These are phyloP conservation scores for Resseliella maxima DNA, from an alignment of 2,888 invertebrate genomes.

Conservation along the genomic window DNA sequence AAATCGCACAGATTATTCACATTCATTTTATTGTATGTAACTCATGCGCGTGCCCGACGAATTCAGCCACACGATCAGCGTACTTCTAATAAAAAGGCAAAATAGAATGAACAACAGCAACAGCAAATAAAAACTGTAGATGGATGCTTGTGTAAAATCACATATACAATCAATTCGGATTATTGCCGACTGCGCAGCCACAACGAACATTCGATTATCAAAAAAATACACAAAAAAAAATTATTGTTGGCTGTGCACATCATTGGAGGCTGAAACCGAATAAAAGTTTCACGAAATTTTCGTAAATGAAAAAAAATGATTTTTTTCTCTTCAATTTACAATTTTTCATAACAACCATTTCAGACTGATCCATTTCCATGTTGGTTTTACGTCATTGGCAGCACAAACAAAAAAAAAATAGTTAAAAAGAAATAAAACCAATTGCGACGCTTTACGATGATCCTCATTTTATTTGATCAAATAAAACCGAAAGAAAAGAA, in stretches of 20 bases:
- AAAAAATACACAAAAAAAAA: background rate
- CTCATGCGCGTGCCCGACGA: constrained; percentile 51
- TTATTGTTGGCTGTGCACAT: too few species aligned
- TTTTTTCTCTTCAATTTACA: background rate
- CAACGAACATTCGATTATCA: background rate
- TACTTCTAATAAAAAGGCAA: background rate
- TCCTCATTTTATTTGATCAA: background rate
- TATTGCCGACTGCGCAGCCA: background rate
- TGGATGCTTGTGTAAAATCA: background rate
- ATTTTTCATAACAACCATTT: too few species aligned
- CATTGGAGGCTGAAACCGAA: too few species aligned
- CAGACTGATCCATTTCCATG: too few species aligned
- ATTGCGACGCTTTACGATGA: background rate
- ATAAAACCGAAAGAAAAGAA: too few species aligned
- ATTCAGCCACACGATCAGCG: constrained; percentile 42
- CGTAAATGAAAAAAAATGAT: too few species aligned
- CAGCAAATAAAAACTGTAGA: background rate
- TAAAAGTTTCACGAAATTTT: too few species aligned
- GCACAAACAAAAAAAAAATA: background rate
- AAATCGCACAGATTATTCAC: background rate
- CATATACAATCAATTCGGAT: background rate
- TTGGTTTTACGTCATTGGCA: background rate
- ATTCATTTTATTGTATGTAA: constrained; percentile 14
- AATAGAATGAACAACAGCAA: background rate
- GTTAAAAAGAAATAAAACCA: background rate